Base-by-base conservation (phyloP, 2,797 vertebrate genomes). In the Cirrhinus mrigala region DNA sequence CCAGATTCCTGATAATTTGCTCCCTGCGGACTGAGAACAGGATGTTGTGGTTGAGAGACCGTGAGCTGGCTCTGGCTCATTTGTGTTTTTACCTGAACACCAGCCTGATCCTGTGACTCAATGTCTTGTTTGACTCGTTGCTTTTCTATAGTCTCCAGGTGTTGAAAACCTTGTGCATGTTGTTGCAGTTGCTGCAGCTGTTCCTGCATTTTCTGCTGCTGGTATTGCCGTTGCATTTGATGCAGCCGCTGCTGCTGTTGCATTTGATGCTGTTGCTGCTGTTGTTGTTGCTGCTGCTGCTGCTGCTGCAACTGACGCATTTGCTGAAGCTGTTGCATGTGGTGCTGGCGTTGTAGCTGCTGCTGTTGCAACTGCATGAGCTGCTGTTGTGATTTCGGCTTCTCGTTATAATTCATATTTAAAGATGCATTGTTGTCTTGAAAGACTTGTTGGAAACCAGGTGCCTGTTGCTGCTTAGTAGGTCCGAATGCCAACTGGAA, bases 401-500 rank as follows among this genome's bases (percentile, higher is more conserved):
- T 95, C 0, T 94, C 87, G 0, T 94, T 91, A 90, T 96, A 96
- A 33, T 94, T 95, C 0, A 97, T 94, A 90, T 96, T 98, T 1
- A 97, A 95, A 74, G 96, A 93, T 27, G 95, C 91, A 2, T 95
- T 94, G 88, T 94, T 96, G 87, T 96, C 95, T 88, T 97, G 96
- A 91, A 98, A 99, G 85, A 94, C 93, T 86, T 97, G 98, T 91
- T 96, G 95, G 87, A 97, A 94, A 12, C 95, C 94, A 40, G 93
- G 91, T 8, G 96, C 92, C 82, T 95, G 94, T 79, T 93, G 92
- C 86, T 95, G 97, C 91, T 97, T 98, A 87, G 97, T 97, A 90
- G 97, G 96, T 88, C 98, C 98, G 16, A 99, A 99, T 0, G 98
- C 98, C 92, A 99, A 87, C 92, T 98, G 97, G 90, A 99, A 99